A percentile compares a stretch with the other conserved stretches of the same genome.
Conservation (phyloP, 2,888 invertebrate genomes). For the Aspidapion aeneum region DNA sequence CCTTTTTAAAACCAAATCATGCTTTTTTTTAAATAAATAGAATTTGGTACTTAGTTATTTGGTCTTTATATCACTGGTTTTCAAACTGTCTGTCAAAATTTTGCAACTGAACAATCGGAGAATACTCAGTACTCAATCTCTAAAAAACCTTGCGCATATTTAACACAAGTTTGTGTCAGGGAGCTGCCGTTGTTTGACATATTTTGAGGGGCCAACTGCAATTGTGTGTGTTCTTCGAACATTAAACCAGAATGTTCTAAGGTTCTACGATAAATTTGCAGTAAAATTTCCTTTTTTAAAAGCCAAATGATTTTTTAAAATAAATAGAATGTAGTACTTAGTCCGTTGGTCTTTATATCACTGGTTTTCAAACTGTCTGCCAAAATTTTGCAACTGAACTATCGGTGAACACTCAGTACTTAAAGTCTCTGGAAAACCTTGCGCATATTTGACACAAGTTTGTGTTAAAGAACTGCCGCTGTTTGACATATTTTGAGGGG, state of each 20-base stretch:
- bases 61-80: too few species aligned
- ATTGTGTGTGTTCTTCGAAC: conserved; percentile 19
- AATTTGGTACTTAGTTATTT: too few species aligned
- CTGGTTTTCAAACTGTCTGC: conserved; percentile 39
- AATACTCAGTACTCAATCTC: conserved; percentile 36
- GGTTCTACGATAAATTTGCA: too few species aligned
- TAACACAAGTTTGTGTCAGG: conserved; percentile 37
- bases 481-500: conserved; percentile 13
- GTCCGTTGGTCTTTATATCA: too few species aligned
- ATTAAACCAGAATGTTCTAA: too few species aligned
- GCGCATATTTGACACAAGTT: conserved; percentile 38
- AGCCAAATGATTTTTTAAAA: too few species aligned
- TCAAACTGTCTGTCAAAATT: conserved; percentile 46
- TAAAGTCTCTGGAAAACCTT: conserved; percentile 30
- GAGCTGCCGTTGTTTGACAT: too few species aligned
- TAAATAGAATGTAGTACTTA: too few species aligned
- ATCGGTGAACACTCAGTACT: conserved; percentile 42
- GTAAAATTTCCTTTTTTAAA: too few species aligned
- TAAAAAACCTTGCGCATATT: conserved; percentile 30
- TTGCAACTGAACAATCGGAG: conserved; percentile 46
- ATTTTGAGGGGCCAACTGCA: conserved; percentile 19
- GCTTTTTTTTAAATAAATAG: too few species aligned
- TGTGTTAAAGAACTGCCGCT: conserved; percentile 29
- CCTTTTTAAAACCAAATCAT: too few species aligned
- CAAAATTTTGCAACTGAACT: conserved; percentile 47